phyloP scores from a whole-genome alignment of 2,888 invertebrate genomes.

The Falcaria lacertinaria region DNA sequence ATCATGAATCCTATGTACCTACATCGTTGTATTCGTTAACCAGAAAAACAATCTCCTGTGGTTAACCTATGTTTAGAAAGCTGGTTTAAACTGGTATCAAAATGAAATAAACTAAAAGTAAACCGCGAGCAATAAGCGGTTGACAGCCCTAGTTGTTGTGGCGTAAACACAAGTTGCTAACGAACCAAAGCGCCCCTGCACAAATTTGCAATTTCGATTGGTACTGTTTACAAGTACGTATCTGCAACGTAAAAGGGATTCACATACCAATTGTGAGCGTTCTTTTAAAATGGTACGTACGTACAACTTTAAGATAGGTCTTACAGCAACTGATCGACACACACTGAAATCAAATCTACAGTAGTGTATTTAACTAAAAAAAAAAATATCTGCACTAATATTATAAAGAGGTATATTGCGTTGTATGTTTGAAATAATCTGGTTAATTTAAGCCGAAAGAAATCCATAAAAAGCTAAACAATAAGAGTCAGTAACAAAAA shows the following conservation, averaged over 20 bases:
- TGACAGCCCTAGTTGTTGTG: constrained; percentile 67
- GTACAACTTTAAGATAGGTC: neutral
- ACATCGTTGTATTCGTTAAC: too few species aligned
- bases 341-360: too few species aligned
- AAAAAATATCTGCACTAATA: too few species aligned
- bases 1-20: too few species aligned
- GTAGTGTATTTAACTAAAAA: too few species aligned
- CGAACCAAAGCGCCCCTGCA: constrained; percentile 75
- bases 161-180: constrained; percentile 78
- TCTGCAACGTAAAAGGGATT: constrained; percentile 16
- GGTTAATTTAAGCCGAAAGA: too few species aligned
- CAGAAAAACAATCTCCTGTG: neutral
- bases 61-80: neutral
- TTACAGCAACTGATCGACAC: too few species aligned
- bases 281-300: constrained; percentile 42
- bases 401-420: too few species aligned
- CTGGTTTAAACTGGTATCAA: constrained; percentile 16
- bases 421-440: too few species aligned
- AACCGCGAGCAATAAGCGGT: constrained; percentile 63
- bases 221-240: constrained; percentile 59
- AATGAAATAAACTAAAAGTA: constrained; percentile 52
- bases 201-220: constrained; percentile 80
- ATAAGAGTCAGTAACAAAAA: too few species aligned
- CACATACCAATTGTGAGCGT: constrained; percentile 26
- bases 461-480: too few species aligned